A percentile compares a stretch with the other conserved stretches of the same genome.
Evolutionary conservation across 2,113 vertebrate genomes (phyloP).

Genomic region (Neolamprologus tretocephalus): DNA sequence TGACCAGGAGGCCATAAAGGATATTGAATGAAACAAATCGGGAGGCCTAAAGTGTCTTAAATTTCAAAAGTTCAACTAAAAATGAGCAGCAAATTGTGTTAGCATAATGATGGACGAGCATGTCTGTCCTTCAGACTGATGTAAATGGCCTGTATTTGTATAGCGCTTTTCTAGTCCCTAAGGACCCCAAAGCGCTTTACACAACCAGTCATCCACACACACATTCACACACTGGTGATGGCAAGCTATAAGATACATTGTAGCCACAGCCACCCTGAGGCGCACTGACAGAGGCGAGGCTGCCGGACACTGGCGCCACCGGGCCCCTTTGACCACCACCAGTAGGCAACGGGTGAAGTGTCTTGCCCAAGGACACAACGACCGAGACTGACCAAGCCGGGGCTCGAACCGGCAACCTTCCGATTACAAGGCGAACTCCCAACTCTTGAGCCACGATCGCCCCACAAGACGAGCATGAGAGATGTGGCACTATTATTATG

Average conservation of each 20-base stretch:
- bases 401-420: too few relatives aligned
- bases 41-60: not conserved
- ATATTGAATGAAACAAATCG: not conserved
- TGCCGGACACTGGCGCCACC: too few relatives aligned
- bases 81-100: not conserved
- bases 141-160: not conserved
- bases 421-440: fast-evolving
- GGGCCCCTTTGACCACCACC: too few relatives aligned
- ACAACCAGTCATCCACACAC: fast-evolving
- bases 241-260: not conserved
- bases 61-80: not conserved
- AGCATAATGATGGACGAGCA: not conserved
- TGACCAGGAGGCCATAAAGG: not conserved
- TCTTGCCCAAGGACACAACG: too few relatives aligned
- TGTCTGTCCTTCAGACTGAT: not conserved
- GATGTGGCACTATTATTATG: not conserved
- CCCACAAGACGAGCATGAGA: too few relatives aligned
- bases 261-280: too few relatives aligned
- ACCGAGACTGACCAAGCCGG: fast-evolving
- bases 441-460: too few relatives aligned
- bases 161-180: fast-evolving
- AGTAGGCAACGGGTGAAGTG: too few relatives aligned
- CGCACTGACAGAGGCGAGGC: too few relatives aligned
- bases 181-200: not conserved
- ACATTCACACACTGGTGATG: not conserved